Evolutionary conservation across 2,113 vertebrate species (phyloP), one percentile per base, ranked within the genome.

Genomic region (Aspiorhynchus laticeps): DNA sequence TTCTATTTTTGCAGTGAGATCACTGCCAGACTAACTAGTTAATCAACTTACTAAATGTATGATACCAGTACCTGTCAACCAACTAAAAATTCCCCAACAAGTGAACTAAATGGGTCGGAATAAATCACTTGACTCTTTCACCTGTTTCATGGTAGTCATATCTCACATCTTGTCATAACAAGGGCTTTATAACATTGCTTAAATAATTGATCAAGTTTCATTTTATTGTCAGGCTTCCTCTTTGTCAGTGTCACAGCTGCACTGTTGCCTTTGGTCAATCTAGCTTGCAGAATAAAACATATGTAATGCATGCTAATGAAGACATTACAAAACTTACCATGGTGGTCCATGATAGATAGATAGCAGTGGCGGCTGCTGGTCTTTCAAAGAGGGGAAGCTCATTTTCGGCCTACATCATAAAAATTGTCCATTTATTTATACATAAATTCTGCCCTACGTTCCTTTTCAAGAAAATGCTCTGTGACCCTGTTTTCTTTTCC

Each of bases 231-330:
- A 80, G 12, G n/a, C 24, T 15, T 80, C 17, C 46, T 59, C 51
- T 80, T 80, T 80, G 28, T 38, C 59, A 65, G 59, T 46, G 36
- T 81, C 38, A 43, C 38, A 43, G 38, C 59, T 81, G 48, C 14
- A 46, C 56, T 0, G 4, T 59, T 59, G 56, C 56, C 59, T 24
- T 6, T 3, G 33, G 26, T 77, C 26, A 46, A 28, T 19, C 26
- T 59, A 59, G 19, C 21, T 21, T 59, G 21, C 51, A 21, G 6
- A 21, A 56, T 56, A 56, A 59, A 59, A 59, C 7, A 24, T 14
- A 48, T 17, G 48, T 17, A 51, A 51, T 51, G 48, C 6, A 56
- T 56, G 19, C 19, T 59, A 59, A 59, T 59, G 19, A 9, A 59
- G 7, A 59, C 19, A 24, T 59, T 59, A 59, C 53, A 59, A 24